Conservation (phyloP, 2,113 vertebrate species). For the Ptychochromis oligacanthus region DNA sequence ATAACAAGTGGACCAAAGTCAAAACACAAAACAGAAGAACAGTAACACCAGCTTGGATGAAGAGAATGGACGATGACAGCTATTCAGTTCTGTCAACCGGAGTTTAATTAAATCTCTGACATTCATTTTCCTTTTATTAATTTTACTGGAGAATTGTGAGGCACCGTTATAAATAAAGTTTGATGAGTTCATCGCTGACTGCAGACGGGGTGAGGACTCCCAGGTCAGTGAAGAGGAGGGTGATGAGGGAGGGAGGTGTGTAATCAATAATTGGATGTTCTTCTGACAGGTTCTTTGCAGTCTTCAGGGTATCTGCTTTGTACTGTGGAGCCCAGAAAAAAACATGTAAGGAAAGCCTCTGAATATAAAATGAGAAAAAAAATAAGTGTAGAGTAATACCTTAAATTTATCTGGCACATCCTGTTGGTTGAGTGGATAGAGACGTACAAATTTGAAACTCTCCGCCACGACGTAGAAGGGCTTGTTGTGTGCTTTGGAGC, state of each 20-base stretch:
- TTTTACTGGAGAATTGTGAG: slow-evolving; percentile 42
- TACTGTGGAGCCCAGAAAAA: slow-evolving; percentile 80
- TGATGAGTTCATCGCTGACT: slow-evolving; percentile 97
- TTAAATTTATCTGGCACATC: slow-evolving; percentile 96
- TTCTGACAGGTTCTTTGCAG: slow-evolving; percentile 80
- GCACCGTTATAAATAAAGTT: slow-evolving; percentile 89
- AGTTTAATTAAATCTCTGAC: background rate
- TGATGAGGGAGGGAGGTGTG: slow-evolving; percentile 94
- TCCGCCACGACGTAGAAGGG: slow-evolving; percentile 98
- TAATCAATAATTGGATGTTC: slow-evolving; percentile 96
- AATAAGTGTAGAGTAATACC: slow-evolving; percentile 67
- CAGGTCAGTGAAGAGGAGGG: slow-evolving; percentile 94
- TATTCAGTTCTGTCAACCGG: background rate
- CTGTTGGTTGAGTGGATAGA: slow-evolving; percentile 96
- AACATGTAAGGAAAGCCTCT: background rate
- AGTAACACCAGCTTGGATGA: background rate
- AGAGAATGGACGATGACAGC: background rate
- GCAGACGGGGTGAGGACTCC: slow-evolving; percentile 95
- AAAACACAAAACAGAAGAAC: slow-evolving; percentile 1
- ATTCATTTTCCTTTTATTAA: background rate
- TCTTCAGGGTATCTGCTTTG: slow-evolving; percentile 91
- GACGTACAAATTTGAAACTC: slow-evolving; percentile 97
- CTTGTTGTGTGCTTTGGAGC: slow-evolving; percentile 97
- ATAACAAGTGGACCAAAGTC: slow-evolving; percentile 64
- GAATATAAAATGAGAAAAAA: background rate